Percentiles rank a stretch among this genome's conserved stretches.
Conservation (phyloP, 2,113 vertebrate species). For the Sprattus sprattus region DNA sequence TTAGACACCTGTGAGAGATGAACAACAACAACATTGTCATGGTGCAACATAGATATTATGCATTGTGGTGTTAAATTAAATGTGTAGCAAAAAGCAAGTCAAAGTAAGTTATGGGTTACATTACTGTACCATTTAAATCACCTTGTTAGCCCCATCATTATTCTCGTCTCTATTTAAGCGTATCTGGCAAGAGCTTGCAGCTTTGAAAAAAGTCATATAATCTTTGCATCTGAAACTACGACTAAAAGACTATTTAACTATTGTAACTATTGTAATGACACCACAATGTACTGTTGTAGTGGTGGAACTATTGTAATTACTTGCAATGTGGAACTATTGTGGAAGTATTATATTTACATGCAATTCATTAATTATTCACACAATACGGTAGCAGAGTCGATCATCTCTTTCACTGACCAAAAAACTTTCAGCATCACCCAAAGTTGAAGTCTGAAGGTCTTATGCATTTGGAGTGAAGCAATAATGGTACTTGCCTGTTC, state of each 20-base stretch:
- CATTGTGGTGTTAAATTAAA: background rate
- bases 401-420: background rate
- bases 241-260: too few relatives aligned
- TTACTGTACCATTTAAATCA: background rate
- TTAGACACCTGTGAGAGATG: conserved; percentile 80
- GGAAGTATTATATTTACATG: background rate
- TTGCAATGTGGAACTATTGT: too few relatives aligned
- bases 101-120: background rate
- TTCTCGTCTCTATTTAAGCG: too few relatives aligned
- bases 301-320: background rate
- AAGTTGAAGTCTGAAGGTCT: background rate
- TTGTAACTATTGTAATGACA: too few relatives aligned
- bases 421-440: too few relatives aligned
- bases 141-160: background rate
- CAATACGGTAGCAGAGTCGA: background rate
- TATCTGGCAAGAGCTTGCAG: too few relatives aligned
- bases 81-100: background rate
- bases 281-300: too few relatives aligned
- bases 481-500: conserved; percentile 81
- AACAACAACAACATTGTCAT: background rate
- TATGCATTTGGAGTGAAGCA: background rate
- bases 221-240: too few relatives aligned
- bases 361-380: background rate
- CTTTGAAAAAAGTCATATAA: too few relatives aligned
- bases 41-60: too few relatives aligned